These are phyloP conservation scores for Drosophila demipolita DNA, from an alignment of 2,888 invertebrate genomes.

Conservation along the genomic window DNA sequence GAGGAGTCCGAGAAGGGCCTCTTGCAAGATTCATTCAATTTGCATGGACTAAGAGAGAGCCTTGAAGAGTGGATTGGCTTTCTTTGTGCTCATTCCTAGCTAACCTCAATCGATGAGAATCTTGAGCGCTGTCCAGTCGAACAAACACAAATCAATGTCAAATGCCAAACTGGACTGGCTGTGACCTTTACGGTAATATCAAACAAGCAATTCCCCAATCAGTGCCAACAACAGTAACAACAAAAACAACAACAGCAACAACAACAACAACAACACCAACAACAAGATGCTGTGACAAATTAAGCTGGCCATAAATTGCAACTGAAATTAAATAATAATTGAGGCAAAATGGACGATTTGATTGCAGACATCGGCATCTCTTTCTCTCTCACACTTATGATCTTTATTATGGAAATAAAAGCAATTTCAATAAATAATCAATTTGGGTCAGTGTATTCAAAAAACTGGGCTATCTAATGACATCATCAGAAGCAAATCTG, in stretches of 20 bases:
- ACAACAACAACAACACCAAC: constrained; percentile 1
- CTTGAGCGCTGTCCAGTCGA: constrained; percentile 8
- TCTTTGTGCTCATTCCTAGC: not conserved
- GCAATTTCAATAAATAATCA: constrained; percentile 76
- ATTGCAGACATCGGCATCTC: constrained; percentile 19
- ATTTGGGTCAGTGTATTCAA: constrained; percentile 69
- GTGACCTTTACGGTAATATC: constrained; percentile 28
- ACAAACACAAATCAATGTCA: constrained; percentile 36
- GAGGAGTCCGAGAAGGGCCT: too few relatives aligned
- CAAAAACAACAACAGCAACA: not conserved
- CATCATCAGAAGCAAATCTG: constrained; percentile 41
- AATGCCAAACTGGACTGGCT: constrained; percentile 25
- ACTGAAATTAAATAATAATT: constrained; percentile 74
- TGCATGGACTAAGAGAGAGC: not conserved
- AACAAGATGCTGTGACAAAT: constrained; percentile 57
- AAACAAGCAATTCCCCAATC: constrained; percentile 46
- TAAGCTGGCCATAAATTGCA: constrained; percentile 57
- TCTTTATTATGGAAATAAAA: constrained; percentile 50
- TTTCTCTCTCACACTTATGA: not conserved
- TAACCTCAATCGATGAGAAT: constrained; percentile 17
- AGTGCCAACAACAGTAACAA: constrained; percentile 18
- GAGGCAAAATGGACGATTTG: constrained; percentile 44
- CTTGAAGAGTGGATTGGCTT: constrained; percentile 11
- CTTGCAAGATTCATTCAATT: not conserved
- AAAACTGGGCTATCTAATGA: constrained; percentile 31